Evolutionary conservation across 2,888 invertebrate genomes (phyloP).

Genomic region (Cataglyphis altisquamis): DNA sequence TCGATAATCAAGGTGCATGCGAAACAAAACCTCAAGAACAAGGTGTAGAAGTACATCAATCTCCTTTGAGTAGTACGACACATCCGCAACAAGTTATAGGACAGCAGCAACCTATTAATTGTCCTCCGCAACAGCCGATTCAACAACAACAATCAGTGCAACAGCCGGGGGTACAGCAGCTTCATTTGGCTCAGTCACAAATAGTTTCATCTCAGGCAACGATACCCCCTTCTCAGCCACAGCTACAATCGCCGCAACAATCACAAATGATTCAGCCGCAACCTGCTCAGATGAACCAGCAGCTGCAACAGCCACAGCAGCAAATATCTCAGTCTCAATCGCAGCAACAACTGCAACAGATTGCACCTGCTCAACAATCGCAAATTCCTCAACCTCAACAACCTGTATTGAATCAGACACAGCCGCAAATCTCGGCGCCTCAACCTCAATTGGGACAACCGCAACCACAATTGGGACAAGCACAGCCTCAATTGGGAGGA

Average conservation of each 20-base stretch:
- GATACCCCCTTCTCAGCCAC: slow-evolving; percentile 68
- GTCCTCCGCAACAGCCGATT: slow-evolving; percentile 78
- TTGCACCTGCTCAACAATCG: slow-evolving; percentile 1
- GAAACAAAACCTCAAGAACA: slow-evolving; percentile 77
- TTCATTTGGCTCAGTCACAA: slow-evolving; percentile 54
- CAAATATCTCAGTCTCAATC: slow-evolving; percentile 66
- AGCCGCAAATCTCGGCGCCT: not conserved
- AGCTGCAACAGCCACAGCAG: slow-evolving; percentile 65
- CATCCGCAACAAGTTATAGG: slow-evolving; percentile 81
- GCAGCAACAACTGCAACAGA: slow-evolving; percentile 55
- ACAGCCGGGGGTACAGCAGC: slow-evolving; percentile 55
- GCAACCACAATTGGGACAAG: slow-evolving; percentile 18
- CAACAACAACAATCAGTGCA: slow-evolving; percentile 60
- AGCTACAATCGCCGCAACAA: slow-evolving; percentile 69
- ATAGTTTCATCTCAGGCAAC: slow-evolving; percentile 62
- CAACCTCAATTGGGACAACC: slow-evolving; percentile 48
- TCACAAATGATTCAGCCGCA: slow-evolving; percentile 71
- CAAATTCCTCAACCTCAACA: slow-evolving; percentile 31
- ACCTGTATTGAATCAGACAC: not conserved
- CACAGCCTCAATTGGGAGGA: slow-evolving; percentile 12
- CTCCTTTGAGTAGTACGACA: slow-evolving; percentile 66
- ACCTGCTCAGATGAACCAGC: slow-evolving; percentile 67
- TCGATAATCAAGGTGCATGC: slow-evolving; percentile 74
- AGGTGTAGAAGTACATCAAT: slow-evolving; percentile 74
- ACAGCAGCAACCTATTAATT: slow-evolving; percentile 69